Evolutionary conservation across 2,888 invertebrate genomes (phyloP), one percentile per base, ranked within the genome.

Genomic region (Andrena marginata): DNA sequence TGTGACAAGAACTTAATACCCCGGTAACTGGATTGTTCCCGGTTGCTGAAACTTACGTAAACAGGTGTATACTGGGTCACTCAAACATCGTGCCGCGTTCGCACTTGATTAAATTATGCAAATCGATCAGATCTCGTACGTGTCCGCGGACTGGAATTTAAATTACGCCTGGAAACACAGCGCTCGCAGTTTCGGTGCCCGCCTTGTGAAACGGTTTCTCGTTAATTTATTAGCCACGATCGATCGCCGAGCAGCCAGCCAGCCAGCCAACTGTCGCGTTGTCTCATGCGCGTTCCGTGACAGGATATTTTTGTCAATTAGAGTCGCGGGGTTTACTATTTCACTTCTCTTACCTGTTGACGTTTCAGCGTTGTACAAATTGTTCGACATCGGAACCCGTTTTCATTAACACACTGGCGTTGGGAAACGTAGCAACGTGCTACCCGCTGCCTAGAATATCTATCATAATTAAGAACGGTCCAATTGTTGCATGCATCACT

Each of bases 41-140:
- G 74, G 80, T 81, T 72, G 76, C 63, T 76, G 76, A 69, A 81
- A 81, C 76, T 82, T 82, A 82, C 76, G 81, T 80, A 82, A 82
- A 82, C 82, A 82, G 81, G 82, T 81, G 81, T 82, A 76, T 59
- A 81, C 68, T 80, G 70, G 81, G 75, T 82, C 81, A 76, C 71
- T 81, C 72, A 82, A 82, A 82, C 82, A 69, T 81, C 81, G 82
- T 64, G 76, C 67, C 68, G 68, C 63, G 65, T 82, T 76, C 71
- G 68, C 81, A 72, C 82, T 81, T 76, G 82, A 82, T 82, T 76
- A 81, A 75, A 72, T 82, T 82, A 82, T 82, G 82, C 82, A 80
- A 82, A 80, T 82, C 80, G 68, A 71, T 76, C 76, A 72, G 67
- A 81, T 76, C 56, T 56, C 68, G 75, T 73, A 71, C 80, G 67